Percentiles rank a stretch among this genome's conserved stretches.
phyloP scores from a whole-genome alignment of 2,797 vertebrate species.

The Eleutherodactylus coqui region DNA sequence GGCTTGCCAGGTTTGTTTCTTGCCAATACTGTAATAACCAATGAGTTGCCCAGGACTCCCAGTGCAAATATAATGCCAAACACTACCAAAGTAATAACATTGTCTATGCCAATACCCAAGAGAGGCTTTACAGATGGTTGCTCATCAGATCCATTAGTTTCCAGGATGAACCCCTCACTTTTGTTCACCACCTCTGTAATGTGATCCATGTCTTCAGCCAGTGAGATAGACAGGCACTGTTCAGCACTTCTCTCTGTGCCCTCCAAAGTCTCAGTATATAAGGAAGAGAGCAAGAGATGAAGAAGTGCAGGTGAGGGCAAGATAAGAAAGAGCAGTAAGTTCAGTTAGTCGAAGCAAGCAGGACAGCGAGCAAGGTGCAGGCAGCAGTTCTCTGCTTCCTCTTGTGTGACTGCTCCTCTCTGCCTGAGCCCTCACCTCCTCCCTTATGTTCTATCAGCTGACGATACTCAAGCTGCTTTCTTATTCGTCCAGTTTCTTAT shows the following conservation, averaged over 20 bases:
- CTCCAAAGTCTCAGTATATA: not conserved
- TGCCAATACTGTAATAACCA: conserved; percentile 95
- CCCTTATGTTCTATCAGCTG: conserved; percentile 21
- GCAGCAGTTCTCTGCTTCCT: conserved; percentile 21
- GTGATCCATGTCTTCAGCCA: conserved; percentile 66
- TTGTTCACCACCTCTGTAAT: conserved; percentile 64
- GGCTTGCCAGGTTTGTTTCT: conserved; percentile 88
- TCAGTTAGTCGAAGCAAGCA: not conserved
- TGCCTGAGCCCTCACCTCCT: not conserved
- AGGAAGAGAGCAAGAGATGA: not conserved
- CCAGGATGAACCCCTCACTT: conserved; percentile 62
- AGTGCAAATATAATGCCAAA: conserved; percentile 92
- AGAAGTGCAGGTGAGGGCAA: not conserved
- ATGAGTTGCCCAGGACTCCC: conserved; percentile 92
- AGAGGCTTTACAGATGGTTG: conserved; percentile 67
- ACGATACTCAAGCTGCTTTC: not conserved
- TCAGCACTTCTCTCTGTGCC: not conserved
- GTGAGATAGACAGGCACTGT: not conserved
- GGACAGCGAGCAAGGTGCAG: conserved; percentile 6
- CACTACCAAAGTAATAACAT: conserved; percentile 87
- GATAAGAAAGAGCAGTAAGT: not conserved
- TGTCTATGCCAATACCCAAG: conserved; percentile 88
- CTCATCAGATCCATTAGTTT: conserved; percentile 53
- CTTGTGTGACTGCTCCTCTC: conserved; percentile 22
- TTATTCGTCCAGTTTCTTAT: conserved; percentile 2